Conservation (phyloP, 2,797 vertebrate species). For the Staurois parvus region DNA sequence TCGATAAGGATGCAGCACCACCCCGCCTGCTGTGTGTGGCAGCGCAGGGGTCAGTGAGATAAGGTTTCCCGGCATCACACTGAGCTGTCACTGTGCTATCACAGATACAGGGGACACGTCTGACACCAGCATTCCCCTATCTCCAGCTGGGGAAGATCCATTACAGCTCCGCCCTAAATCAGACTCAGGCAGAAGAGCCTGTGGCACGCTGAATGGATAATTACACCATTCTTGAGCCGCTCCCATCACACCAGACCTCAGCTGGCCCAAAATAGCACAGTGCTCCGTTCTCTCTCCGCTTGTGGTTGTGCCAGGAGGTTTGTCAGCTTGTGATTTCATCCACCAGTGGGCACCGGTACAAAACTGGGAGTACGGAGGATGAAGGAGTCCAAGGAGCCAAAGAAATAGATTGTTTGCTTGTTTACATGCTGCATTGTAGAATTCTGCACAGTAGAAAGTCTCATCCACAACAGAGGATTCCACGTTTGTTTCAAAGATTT, state of each 20-base stretch:
- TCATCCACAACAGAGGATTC: too few species aligned
- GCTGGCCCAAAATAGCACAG: neutral
- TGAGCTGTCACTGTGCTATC: neutral
- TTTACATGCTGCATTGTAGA: too few species aligned
- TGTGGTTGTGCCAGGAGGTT: too few species aligned
- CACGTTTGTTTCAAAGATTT: too few species aligned
- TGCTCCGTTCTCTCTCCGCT: too few species aligned
- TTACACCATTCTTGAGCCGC: neutral
- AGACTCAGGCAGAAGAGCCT: neutral
- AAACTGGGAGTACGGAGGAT: too few species aligned
- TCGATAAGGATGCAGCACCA: neutral
- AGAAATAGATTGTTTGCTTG: too few species aligned
- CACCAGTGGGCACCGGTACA: too few species aligned
- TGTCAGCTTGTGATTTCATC: too few species aligned
- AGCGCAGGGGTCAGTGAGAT: neutral
- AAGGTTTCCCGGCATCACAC: neutral
- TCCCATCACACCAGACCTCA: neutral
- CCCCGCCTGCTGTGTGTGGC: neutral
- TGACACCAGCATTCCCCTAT: neutral
- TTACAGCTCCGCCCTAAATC: neutral
- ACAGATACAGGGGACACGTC: slow-evolving; percentile 1
- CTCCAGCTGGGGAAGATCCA: neutral
- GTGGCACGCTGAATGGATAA: neutral
- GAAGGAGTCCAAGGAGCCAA: too few species aligned
- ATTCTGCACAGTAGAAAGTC: too few species aligned